phyloP scores from a whole-genome alignment of 1,140 invertebrate genomes.

The Cardiocondyla obscurior region DNA sequence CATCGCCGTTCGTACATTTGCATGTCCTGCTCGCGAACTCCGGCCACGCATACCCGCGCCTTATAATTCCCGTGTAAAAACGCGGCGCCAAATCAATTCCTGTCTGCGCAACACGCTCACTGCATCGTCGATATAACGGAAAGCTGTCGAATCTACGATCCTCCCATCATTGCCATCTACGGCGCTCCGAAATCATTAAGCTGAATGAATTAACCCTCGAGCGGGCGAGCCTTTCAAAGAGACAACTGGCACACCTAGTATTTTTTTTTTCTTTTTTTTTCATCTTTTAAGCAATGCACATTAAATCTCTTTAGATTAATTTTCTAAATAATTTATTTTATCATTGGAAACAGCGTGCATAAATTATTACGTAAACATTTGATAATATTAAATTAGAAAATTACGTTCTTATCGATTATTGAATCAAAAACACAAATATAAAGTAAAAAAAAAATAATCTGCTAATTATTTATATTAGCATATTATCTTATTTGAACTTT shows the following conservation, averaged over 20 bases:
- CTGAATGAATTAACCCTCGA: constrained; percentile 10
- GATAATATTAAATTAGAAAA: neutral
- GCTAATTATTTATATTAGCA: neutral
- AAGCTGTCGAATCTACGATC: constrained; percentile 46
- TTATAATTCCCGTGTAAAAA: constrained; percentile 32
- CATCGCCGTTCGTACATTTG: constrained; percentile 55
- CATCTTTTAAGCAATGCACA: neutral
- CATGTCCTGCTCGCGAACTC: constrained; percentile 25
- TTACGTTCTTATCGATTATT: neutral
- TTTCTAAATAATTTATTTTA: neutral
- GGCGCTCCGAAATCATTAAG: neutral
- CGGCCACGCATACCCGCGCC: neutral
- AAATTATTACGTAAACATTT: neutral
- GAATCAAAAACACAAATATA: neutral
- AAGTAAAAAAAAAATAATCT: no score
- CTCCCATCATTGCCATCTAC: constrained; percentile 34
- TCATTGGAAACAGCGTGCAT: neutral
- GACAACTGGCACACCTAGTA: neutral
- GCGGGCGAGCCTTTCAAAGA: constrained; percentile 24
- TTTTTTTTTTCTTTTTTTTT: no score
- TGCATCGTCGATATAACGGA: constrained; percentile 20
- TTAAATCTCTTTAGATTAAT: neutral
- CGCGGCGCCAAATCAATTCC: constrained; percentile 9
- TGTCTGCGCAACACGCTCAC: neutral
- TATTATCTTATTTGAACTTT: neutral